These are phyloP conservation scores for Nesogale talazaci DNA, from an alignment of 2,113 vertebrate species.

Conservation along the genomic window DNA sequence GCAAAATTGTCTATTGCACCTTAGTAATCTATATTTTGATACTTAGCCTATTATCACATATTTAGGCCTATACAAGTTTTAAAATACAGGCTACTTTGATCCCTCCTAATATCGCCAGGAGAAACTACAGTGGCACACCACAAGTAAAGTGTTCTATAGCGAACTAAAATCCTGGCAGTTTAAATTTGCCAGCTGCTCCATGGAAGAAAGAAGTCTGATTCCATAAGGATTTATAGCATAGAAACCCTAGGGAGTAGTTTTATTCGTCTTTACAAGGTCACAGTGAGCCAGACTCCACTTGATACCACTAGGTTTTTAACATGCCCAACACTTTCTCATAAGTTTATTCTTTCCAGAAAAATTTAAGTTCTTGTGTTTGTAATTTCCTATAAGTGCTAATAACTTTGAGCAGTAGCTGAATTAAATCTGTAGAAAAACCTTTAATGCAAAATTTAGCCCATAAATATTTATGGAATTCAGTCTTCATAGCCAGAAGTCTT, in stretches of 20 bases:
- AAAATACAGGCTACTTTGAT: not conserved
- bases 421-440: not conserved
- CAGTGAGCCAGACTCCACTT: no score
- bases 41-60: not conserved
- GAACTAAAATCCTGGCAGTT: no score
- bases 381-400: not conserved
- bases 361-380: not conserved
- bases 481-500: not conserved
- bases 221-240: no score
- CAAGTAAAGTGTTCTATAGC: no score
- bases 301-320: not conserved
- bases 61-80: not conserved
- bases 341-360: not conserved
- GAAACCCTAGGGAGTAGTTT: no score
- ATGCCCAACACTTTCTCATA: not conserved
- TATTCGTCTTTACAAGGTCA: no score
- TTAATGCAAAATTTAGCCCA: not conserved
- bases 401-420: slow-evolving; percentile 2
- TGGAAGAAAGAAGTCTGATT: no score
- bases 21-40: slow-evolving; percentile 40
- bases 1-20: not conserved
- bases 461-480: not conserved
- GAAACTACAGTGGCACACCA: no score
- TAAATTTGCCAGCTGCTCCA: no score
- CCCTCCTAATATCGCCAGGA: not conserved